phyloP scores from a whole-genome alignment of 2,113 vertebrate species.

The Rhinolophus ferrumequinum region DNA sequence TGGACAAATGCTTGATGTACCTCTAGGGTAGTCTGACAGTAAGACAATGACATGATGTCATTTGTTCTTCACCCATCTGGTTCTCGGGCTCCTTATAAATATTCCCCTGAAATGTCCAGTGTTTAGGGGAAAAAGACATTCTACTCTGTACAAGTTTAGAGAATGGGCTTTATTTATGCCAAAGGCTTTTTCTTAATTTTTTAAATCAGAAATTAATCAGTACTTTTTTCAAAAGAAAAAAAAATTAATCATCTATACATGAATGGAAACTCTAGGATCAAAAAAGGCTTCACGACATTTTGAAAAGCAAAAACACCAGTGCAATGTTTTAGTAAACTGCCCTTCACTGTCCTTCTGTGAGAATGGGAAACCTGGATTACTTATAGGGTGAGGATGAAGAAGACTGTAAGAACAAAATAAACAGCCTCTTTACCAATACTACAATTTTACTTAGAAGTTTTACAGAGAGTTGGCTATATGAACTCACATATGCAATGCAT shows the following conservation, averaged over 20 bases:
- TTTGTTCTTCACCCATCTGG: neutral
- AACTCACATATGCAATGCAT: neutral
- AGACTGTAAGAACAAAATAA: constrained; percentile 1
- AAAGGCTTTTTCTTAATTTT: constrained; percentile 22
- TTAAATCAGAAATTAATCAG: constrained; percentile 28
- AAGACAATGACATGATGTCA: neutral
- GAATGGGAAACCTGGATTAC: neutral
- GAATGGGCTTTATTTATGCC: neutral
- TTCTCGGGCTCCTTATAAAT: constrained; percentile 34
- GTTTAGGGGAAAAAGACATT: constrained; percentile 32
- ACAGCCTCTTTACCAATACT: neutral
- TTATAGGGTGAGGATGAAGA: neutral
- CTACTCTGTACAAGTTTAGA: neutral
- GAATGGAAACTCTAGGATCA: neutral
- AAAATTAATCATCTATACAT: neutral
- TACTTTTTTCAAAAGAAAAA: neutral
- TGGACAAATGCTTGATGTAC: constrained; percentile 7
- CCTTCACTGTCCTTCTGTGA: neutral
- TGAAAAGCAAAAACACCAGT: neutral
- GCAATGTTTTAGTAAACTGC: neutral
- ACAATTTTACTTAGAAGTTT: constrained; percentile 41
- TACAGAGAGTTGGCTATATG: neutral
- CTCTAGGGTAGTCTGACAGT: neutral
- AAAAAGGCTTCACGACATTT: neutral
- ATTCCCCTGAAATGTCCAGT: constrained; percentile 24